Evolutionary conservation across 2,113 vertebrate species (phyloP).

Genomic region (Cebidichthys violaceus): DNA sequence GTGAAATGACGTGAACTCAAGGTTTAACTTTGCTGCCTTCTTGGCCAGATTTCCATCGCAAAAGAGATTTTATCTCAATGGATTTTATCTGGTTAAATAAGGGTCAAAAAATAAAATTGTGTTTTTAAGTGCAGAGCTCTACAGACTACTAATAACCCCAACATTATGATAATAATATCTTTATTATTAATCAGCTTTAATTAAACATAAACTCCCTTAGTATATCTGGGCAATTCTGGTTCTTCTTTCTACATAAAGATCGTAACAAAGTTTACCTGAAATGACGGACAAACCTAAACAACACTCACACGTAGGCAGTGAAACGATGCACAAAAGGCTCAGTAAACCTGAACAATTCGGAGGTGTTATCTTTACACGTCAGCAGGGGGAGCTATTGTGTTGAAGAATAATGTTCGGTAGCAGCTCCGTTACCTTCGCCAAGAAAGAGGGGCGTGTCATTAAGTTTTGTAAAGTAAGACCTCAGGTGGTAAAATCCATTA

Average conservation of each 20-base stretch:
- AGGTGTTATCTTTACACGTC: slow-evolving; percentile 1
- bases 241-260: background rate
- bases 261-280: background rate
- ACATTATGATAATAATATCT: background rate
- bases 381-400: slow-evolving; percentile 76
- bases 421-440: slow-evolving; percentile 32
- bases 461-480: slow-evolving; percentile 67
- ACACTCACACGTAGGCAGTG: background rate
- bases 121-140: background rate
- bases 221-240: background rate
- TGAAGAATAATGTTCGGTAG: slow-evolving; percentile 28
- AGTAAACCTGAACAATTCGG: background rate
- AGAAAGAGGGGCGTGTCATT: slow-evolving; percentile 38
- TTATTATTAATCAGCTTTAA: background rate
- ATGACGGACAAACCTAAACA: background rate
- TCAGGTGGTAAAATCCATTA: slow-evolving; percentile 66
- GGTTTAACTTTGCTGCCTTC: background rate
- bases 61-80: background rate
- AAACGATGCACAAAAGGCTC: slow-evolving; percentile 4
- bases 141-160: background rate
- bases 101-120: background rate
- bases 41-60: background rate
- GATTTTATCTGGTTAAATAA: background rate
- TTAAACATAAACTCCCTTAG: background rate
- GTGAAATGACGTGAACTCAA: background rate